Conservation (phyloP, 1,140 invertebrate species). For the Metaphire vulgaris region DNA sequence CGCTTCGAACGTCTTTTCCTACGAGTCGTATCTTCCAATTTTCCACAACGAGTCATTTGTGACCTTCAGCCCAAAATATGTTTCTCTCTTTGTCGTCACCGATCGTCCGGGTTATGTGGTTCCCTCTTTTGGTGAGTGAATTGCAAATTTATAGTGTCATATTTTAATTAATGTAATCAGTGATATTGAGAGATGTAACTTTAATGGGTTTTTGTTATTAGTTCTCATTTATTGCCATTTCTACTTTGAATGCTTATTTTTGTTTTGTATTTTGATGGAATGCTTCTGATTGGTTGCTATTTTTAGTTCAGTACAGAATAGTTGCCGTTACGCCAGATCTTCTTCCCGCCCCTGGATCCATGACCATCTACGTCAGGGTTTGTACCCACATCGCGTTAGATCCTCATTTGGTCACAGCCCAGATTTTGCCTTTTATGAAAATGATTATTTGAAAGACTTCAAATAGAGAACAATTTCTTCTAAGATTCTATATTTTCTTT, state of each 20-base stretch:
- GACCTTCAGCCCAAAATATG: conserved; percentile 18
- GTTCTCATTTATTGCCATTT: neutral
- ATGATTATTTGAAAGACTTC: too few species aligned
- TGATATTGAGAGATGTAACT: too few species aligned
- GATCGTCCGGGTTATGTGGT: conserved; percentile 15
- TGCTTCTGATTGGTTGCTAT: neutral
- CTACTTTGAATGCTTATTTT: neutral
- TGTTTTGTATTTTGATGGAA: too few species aligned
- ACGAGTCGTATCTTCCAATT: conserved; percentile 16
- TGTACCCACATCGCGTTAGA: too few species aligned
- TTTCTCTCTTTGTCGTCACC: conserved; percentile 18
- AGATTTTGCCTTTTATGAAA: too few species aligned
- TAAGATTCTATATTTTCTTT: too few species aligned
- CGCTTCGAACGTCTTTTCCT: conserved; percentile 12
- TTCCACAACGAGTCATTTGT: conserved; percentile 21
- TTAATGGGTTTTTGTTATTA: too few species aligned
- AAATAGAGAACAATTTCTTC: too few species aligned
- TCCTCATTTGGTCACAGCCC: too few species aligned
- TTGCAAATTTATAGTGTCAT: too few species aligned
- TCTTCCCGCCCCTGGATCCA: conserved; percentile 8
- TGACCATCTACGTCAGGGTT: conserved; percentile 16
- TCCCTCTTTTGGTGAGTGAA: conserved; percentile 2
- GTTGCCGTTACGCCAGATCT: conserved; percentile 13
- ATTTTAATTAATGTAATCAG: too few species aligned
- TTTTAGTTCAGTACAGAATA: conserved; percentile 19